phyloP scores from a whole-genome alignment of 1,140 invertebrate genomes.

The Copidosoma floridanum region DNA sequence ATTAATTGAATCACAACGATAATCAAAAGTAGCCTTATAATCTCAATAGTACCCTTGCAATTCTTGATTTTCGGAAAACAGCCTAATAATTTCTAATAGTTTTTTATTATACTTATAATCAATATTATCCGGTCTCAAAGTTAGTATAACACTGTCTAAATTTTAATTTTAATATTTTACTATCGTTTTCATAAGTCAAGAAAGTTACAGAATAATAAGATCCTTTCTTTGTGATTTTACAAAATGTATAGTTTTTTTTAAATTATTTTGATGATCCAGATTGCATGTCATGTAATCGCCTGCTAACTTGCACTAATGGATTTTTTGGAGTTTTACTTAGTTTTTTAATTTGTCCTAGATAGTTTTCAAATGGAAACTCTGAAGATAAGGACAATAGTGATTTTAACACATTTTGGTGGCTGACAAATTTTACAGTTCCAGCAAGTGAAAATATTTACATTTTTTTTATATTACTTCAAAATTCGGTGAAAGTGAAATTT shows the following conservation, averaged over 20 bases:
- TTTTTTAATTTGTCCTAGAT: slow-evolving; percentile 13
- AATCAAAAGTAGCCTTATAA: background rate
- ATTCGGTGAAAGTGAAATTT: no score
- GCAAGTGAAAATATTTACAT: no score
- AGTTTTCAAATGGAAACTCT: background rate
- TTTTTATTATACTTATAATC: background rate
- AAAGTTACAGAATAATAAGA: background rate
- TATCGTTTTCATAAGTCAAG: background rate
- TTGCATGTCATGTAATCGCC: slow-evolving; percentile 2
- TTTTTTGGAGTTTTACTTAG: slow-evolving; percentile 10
- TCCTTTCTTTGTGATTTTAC: background rate
- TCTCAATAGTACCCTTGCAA: background rate
- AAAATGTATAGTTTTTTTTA: background rate
- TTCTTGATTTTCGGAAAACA: background rate
- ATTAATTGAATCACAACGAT: background rate
- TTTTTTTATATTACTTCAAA: no score
- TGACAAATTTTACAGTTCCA: no score
- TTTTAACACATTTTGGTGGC: no score
- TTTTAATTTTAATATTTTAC: background rate
- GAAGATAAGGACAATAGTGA: no score
- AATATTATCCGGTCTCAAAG: background rate
- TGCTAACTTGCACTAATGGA: background rate
- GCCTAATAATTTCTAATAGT: background rate
- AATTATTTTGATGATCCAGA: background rate
- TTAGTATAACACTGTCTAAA: background rate